These are phyloP conservation scores for Crematogaster levior DNA, from an alignment of 2,888 invertebrate species.

Conservation along the genomic window DNA sequence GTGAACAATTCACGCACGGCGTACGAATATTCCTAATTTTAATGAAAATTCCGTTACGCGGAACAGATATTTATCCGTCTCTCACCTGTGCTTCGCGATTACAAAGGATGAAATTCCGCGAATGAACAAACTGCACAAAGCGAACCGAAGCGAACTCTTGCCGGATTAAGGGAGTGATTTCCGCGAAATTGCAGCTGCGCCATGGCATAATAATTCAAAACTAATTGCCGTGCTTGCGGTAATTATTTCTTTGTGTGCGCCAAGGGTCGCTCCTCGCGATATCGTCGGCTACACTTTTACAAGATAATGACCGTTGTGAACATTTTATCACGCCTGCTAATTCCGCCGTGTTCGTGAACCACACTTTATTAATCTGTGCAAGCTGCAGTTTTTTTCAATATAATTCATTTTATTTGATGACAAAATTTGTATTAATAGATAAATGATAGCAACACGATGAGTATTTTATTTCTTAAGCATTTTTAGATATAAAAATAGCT, in stretches of 20 bases:
- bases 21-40: slow-evolving; percentile 33
- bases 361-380: slow-evolving; percentile 34
- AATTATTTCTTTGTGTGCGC: slow-evolving; percentile 58
- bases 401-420: slow-evolving; percentile 18
- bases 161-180: slow-evolving; percentile 63
- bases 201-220: slow-evolving; percentile 60
- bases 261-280: slow-evolving; percentile 27
- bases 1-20: not conserved
- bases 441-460: not conserved
- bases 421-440: slow-evolving; percentile 10
- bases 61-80: slow-evolving; percentile 21
- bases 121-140: slow-evolving; percentile 43
- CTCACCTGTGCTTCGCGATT: slow-evolving; percentile 8
- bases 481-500: not conserved
- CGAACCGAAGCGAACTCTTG: slow-evolving; percentile 51
- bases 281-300: slow-evolving; percentile 52
- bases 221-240: slow-evolving; percentile 62
- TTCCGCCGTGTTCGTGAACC: slow-evolving; percentile 11
- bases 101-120: slow-evolving; percentile 49
- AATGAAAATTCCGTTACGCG: slow-evolving; percentile 22
- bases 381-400: not conserved
- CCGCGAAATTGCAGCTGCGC: slow-evolving; percentile 60
- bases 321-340: slow-evolving; percentile 48
- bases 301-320: slow-evolving; percentile 52
- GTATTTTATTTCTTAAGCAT: not conserved